phyloP scores from a whole-genome alignment of 2,888 invertebrate genomes.

The Temnothorax ravouxi region DNA sequence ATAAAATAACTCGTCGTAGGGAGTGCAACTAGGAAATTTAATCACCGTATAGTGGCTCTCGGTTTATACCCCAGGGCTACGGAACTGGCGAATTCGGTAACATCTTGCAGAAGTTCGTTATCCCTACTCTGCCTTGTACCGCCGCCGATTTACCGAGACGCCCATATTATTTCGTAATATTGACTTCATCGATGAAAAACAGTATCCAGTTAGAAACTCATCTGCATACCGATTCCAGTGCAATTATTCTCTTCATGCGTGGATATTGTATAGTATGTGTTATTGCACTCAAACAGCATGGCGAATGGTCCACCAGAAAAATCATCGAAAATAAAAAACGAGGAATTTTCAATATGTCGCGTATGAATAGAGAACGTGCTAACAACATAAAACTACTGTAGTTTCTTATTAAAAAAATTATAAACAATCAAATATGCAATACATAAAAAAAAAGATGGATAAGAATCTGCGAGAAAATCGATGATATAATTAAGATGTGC shows the following conservation, averaged over 20 bases:
- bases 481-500: not conserved
- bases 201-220: constrained; percentile 76
- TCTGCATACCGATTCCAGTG: constrained; percentile 65
- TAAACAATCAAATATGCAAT: not conserved
- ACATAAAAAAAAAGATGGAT: not conserved
- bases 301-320: constrained; percentile 15
- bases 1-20: constrained; percentile 71
- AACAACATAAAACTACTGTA: not conserved
- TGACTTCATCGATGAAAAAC: constrained; percentile 79
- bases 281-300: constrained; percentile 43
- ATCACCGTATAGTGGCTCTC: constrained; percentile 74
- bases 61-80: constrained; percentile 70
- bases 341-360: constrained; percentile 29
- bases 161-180: constrained; percentile 75
- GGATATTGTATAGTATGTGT: constrained; percentile 40
- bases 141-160: constrained; percentile 63
- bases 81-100: constrained; percentile 77
- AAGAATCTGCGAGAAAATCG: not conserved
- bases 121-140: constrained; percentile 53
- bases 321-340: constrained; percentile 39
- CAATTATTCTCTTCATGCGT: constrained; percentile 55
- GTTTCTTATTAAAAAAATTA: not conserved
- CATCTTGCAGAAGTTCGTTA: constrained; percentile 78
- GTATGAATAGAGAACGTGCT: not conserved
- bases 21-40: constrained; percentile 75